Evolutionary conservation across 1,140 invertebrate species (phyloP), one percentile per base, ranked within the genome.

Genomic region (Rhagoletis zephyria): DNA sequence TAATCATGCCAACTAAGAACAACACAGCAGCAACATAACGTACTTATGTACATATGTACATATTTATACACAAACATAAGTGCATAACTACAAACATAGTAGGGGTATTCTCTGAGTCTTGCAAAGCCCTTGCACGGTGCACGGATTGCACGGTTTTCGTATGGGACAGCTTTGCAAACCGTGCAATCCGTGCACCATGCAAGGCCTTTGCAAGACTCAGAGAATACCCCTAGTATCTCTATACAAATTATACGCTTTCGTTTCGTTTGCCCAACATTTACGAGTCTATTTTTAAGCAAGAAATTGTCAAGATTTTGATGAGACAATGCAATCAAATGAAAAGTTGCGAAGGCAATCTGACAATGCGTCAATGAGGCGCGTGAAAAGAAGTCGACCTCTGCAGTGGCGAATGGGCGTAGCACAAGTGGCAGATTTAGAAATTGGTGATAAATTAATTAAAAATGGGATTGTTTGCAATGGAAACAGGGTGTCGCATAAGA

Each of bases 391-490:
- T 16, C 74, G 74, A 81, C 74, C 48, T 77, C 74, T 77, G 48
- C 74, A 19, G 19, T 14, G 45, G n/a, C n/a, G 19, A 10, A n/a
- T 16, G 45, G 4, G 48, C 45, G 45, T 77, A 16, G 7, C n/a
- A 63, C 61, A 63, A 63, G 61, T 63, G 61, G 42, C 42, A 14
- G 6, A n/a, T 4, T 19, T 56, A 48, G 51, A 56, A 81, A 59
- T 81, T 56, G 74, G 90, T 89, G 89, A 91, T 91, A 91, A 91
- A 91, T 91, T 91, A 91, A 91, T 91, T 91, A 91, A 91, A 90
- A 91, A 91, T 63, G 89, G 56, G 48, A 91, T 89, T 90, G 90
- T 90, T 89, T 91, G 86, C 89, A 88, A 90, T 89, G 19, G n/a
- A 56, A 81, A 81, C 48, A 81, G 74, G 74, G 74, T 56, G n/a